Evolutionary conservation across 2,797 vertebrate genomes (phyloP).

Genomic region (Enteromius afrohamiltoni): DNA sequence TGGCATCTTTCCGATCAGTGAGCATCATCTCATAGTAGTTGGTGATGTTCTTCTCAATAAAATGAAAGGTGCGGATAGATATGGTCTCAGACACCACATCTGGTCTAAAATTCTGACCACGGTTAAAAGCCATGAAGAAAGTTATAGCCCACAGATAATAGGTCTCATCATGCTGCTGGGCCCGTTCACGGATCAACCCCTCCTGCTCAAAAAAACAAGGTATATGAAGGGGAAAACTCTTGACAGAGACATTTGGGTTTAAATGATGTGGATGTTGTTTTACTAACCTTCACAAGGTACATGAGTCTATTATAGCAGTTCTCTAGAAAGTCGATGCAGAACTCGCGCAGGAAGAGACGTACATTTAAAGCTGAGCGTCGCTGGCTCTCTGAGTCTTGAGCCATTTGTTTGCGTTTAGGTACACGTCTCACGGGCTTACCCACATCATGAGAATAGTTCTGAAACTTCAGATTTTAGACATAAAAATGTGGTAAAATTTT

Average conservation of each 20-base stretch:
- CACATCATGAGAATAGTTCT: conserved; percentile 87
- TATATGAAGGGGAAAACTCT: neutral
- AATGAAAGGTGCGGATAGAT: conserved; percentile 90
- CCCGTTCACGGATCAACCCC: conserved; percentile 86
- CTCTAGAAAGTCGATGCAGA: conserved; percentile 92
- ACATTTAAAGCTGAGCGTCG: conserved; percentile 90
- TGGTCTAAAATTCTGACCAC: conserved; percentile 84
- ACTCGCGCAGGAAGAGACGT: conserved; percentile 88
- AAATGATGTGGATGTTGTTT: neutral
- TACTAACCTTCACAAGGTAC: conserved; percentile 86
- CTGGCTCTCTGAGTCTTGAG: conserved; percentile 73
- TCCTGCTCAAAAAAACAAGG: conserved; percentile 73
- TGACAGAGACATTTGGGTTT: neutral
- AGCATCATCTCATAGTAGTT: conserved; percentile 97
- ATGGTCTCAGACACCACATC: conserved; percentile 95
- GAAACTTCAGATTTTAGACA: conserved; percentile 76
- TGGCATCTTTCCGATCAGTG: conserved; percentile 89
- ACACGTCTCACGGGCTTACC: conserved; percentile 86
- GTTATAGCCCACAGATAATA: conserved; percentile 95
- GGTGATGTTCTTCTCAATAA: conserved; percentile 93
- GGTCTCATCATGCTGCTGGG: conserved; percentile 92
- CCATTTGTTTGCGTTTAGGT: conserved; percentile 80
- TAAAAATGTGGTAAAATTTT: neutral
- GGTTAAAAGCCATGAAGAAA: conserved; percentile 98
- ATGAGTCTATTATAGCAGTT: conserved; percentile 96